Evolutionary conservation across 2,888 invertebrate genomes (phyloP).

Genomic region (Plebejus anna): DNA sequence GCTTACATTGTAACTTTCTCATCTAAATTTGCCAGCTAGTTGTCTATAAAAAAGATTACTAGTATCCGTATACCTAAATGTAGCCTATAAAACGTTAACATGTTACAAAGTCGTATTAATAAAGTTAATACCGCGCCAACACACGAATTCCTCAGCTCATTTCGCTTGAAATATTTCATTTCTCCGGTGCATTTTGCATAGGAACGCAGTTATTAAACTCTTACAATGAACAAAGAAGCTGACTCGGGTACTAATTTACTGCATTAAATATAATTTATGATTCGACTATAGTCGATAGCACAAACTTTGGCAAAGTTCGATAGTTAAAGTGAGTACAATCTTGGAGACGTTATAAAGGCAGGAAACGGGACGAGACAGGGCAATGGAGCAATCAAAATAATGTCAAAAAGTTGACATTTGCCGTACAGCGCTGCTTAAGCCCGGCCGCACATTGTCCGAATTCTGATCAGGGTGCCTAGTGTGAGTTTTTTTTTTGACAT

Average conservation of each 20-base stretch:
- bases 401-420: too few relatives aligned
- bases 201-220: conserved; percentile 24
- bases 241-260: conserved; percentile 29
- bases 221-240: conserved; percentile 29
- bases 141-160: conserved; percentile 19
- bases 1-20: too few relatives aligned
- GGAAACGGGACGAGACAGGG: neutral
- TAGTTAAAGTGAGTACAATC: conserved; percentile 29
- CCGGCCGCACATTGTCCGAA: too few relatives aligned
- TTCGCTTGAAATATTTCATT: conserved; percentile 16
- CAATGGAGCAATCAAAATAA: too few relatives aligned
- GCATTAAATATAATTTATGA: conserved; percentile 36
- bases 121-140: conserved; percentile 13
- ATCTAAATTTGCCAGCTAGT: too few relatives aligned
- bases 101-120: conserved; percentile 11
- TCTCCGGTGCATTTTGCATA: conserved; percentile 24
- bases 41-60: too few relatives aligned
- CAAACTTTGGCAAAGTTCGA: conserved; percentile 36
- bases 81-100: neutral
- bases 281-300: conserved; percentile 35
- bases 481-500: too few relatives aligned
- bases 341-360: neutral
- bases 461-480: too few relatives aligned
- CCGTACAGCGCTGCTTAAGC: too few relatives aligned
- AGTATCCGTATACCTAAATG: too few relatives aligned